These are phyloP conservation scores for Chorisops tibialis DNA, from an alignment of 2,888 invertebrate genomes.

Conservation along the genomic window DNA sequence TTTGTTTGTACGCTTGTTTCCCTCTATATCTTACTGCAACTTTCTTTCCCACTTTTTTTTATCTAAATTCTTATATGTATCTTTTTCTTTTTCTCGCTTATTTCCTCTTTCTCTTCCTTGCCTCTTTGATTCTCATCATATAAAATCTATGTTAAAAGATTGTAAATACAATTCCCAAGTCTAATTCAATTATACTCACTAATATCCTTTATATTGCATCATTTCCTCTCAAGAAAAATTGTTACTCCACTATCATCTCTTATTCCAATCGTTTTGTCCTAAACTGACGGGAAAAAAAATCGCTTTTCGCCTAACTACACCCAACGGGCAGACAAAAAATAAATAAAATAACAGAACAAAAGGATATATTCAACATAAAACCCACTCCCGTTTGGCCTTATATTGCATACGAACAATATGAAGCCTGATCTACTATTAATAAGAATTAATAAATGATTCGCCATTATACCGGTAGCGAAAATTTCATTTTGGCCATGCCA, in stretches of 20 bases:
- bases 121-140: no score
- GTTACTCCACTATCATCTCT: neutral
- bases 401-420: neutral
- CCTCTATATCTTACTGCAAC: no score
- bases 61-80: no score
- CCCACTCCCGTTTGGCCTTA: neutral
- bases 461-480: slow-evolving; percentile 8
- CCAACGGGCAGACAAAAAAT: neutral
- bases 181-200: no score
- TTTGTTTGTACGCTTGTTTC: no score
- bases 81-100: no score
- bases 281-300: neutral
- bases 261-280: neutral
- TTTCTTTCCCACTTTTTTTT: no score
- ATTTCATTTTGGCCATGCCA: slow-evolving; percentile 10
- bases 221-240: neutral
- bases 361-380: neutral
- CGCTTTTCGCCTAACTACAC: neutral
- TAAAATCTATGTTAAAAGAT: no score
- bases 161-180: no score
- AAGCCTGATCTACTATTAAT: slow-evolving; percentile 22
- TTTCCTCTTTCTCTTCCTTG: no score
- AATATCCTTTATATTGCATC: no score
- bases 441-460: slow-evolving; percentile 25
- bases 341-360: neutral